These are phyloP conservation scores for Strix uralensis DNA, from an alignment of 2,113 vertebrate species.

Conservation along the genomic window DNA sequence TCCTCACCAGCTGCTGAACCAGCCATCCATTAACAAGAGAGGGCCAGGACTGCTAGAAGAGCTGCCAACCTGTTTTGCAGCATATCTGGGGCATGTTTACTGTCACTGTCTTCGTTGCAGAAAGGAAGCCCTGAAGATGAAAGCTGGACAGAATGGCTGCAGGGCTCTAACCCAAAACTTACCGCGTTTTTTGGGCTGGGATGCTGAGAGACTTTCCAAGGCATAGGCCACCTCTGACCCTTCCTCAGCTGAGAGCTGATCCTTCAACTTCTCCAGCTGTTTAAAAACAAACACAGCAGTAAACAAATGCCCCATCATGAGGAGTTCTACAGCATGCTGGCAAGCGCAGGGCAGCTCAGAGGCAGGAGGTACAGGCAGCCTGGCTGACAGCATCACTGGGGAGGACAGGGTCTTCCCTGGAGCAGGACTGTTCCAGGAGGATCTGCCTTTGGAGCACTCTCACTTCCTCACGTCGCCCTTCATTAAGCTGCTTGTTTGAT, in stretches of 20 bases:
- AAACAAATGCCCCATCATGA: neutral
- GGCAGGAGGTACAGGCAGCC: neutral
- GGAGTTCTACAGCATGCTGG: neutral
- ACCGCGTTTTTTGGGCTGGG: slow-evolving; percentile 65
- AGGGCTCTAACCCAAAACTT: slow-evolving; percentile 6
- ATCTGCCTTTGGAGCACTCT: neutral
- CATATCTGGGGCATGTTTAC: neutral
- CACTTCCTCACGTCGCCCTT: neutral
- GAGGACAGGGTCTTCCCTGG: neutral
- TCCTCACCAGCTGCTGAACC: neutral
- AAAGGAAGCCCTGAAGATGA: neutral
- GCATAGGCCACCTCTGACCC: slow-evolving; percentile 35
- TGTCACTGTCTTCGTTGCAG: neutral
- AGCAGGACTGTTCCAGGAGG: neutral
- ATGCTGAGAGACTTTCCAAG: slow-evolving; percentile 29
- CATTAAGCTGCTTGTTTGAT: neutral
- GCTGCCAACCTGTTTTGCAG: neutral
- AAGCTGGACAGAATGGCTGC: neutral
- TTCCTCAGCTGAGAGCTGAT: slow-evolving; percentile 36
- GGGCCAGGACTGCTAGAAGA: neutral
- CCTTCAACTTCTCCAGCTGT: slow-evolving; percentile 68
- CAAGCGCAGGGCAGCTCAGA: neutral
- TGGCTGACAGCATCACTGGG: neutral
- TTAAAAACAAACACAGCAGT: slow-evolving; percentile 29
- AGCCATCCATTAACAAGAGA: neutral